phyloP scores from a whole-genome alignment of 2,113 vertebrate species.

The Oncorhynchus nerka region DNA sequence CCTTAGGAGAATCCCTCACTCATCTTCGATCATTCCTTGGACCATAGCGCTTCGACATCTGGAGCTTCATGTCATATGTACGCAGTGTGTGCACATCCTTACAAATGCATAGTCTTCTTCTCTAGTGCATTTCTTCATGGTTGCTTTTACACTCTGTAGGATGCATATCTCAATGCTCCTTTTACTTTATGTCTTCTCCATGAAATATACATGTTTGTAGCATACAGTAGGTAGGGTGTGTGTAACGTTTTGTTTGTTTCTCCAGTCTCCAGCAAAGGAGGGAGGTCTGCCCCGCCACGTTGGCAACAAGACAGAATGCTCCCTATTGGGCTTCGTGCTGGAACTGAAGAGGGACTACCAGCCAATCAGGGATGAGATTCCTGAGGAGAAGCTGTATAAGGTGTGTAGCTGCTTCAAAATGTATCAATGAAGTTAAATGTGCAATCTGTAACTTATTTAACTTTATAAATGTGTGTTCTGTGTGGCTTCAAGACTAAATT shows the following conservation, averaged over 20 bases:
- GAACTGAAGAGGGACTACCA: constrained; percentile 93
- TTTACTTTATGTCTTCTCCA: neutral
- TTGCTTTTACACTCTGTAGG: too few species aligned
- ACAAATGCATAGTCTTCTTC: too few species aligned
- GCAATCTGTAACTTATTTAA: too few species aligned
- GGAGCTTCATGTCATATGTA: too few species aligned
- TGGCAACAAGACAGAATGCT: constrained; percentile 96
- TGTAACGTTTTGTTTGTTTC: neutral
- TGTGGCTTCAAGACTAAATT: too few species aligned
- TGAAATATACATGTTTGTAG: neutral
- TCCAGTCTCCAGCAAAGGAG: constrained; percentile 90
- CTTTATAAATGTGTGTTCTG: too few species aligned
- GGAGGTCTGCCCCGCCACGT: constrained; percentile 92
- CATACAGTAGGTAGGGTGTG: neutral
- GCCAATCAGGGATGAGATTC: constrained; percentile 86
- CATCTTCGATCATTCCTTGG: too few species aligned
- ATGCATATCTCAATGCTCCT: too few species aligned
- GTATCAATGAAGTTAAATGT: too few species aligned
- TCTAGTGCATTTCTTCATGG: too few species aligned
- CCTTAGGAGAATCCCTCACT: neutral
- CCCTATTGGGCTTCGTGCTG: constrained; percentile 88
- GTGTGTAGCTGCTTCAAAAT: constrained; percentile 31
- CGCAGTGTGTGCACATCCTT: neutral
- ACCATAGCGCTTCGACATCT: too few species aligned
- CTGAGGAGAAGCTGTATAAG: constrained; percentile 93